Base-by-base conservation (phyloP, 1,140 invertebrate species). In the Uloborus diversus region DNA sequence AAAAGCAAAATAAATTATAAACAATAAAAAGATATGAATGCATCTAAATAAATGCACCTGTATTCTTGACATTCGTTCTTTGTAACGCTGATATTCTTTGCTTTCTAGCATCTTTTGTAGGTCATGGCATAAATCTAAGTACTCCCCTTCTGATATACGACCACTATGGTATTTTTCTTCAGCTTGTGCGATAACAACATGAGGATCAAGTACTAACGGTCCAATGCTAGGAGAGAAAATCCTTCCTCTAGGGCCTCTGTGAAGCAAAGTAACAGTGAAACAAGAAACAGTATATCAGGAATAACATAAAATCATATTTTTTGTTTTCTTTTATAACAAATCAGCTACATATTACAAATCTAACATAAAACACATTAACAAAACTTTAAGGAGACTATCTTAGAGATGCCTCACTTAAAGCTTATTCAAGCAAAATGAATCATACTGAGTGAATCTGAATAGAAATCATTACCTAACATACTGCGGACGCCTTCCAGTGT, bases 91-190 rank as follows among this genome's bases (percentile, higher is more conserved):
- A 1, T 53, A n/a, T 20, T 53, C 11, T 20, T n/a, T n/a, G 20
- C 49, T 17, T 53, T 53, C 13, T n/a, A 53, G 5, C 4, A 53
- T n/a, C 11, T 59, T 30, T 59, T 59, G 56, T 9, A 59, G 25
- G 30, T 28, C 23, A 27, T 59, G 23, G 14, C 56, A 30, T 59
- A 59, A 30, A 59, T 59, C 28, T n/a, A 59, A 3, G 11, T 59
- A 59, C 4, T 59, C 56, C 13, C 5, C 4, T n/a, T 59, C 20
- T 2, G 56, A 59, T 27, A 59, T 59, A 4, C 14, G 13, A 14
- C 56, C 56, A 59, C 11, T 28, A 14, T 28, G 56, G 32, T 30
- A 59, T 59, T 30, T 59, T 28, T 59, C 56, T 59, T 59, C 56
- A 7, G 56, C 56, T 59, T 59, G 25, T 30, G 11, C 25, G 13